These are phyloP conservation scores for Muschampia plurimacula DNA, from an alignment of 2,888 invertebrate species.

Conservation along the genomic window DNA sequence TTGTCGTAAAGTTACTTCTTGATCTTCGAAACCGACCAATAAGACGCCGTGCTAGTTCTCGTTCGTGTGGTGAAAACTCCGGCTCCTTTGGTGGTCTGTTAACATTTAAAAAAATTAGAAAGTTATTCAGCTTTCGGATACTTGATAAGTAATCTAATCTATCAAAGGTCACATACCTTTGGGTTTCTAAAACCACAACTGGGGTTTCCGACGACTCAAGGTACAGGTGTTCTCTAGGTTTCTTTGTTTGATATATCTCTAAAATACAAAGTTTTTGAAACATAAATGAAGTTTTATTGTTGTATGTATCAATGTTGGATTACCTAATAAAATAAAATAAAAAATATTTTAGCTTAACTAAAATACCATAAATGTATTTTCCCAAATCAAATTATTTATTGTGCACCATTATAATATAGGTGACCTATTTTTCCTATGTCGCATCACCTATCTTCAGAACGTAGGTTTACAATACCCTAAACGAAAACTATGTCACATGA, in stretches of 20 bases:
- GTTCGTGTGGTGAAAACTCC: constrained; percentile 66
- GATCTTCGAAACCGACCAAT: constrained; percentile 73
- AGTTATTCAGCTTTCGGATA: no score
- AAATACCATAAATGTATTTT: no score
- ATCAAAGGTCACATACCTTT: constrained; percentile 55
- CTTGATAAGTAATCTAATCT: neutral
- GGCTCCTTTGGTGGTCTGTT: constrained; percentile 66
- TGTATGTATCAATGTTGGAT: no score
- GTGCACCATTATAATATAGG: no score
- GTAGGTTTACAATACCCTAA: no score
- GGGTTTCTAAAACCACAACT: constrained; percentile 69
- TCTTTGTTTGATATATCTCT: constrained; percentile 67
- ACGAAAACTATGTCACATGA: no score
- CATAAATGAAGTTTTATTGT: neutral
- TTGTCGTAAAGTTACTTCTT: constrained; percentile 49
- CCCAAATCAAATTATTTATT: no score
- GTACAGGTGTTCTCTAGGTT: constrained; percentile 59
- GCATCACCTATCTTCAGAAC: no score
- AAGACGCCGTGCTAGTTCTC: constrained; percentile 67
- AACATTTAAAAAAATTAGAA: neutral
- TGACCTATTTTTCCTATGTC: no score
- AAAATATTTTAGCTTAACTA: no score
- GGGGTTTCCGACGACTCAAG: constrained; percentile 65
- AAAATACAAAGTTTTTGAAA: constrained; percentile 44
- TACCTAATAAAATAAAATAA: no score